These are phyloP conservation scores for Aplocera efformata DNA, from an alignment of 2,888 invertebrate genomes.

Conservation along the genomic window DNA sequence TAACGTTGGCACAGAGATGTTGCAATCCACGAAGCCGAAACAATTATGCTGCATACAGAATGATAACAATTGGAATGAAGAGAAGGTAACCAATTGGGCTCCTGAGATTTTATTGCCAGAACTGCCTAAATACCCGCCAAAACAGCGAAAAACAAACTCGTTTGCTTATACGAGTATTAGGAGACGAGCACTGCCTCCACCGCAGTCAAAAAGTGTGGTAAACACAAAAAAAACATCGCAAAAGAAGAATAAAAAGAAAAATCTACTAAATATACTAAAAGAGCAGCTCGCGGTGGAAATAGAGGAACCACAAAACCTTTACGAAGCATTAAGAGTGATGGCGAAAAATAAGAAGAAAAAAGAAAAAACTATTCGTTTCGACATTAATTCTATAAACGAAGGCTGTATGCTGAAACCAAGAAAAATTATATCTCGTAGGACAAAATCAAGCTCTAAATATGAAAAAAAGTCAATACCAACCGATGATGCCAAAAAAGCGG, in stretches of 20 bases:
- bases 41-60: constrained; percentile 22
- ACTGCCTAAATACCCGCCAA: neutral
- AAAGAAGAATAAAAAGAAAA: constrained; percentile 36
- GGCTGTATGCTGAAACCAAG: constrained; percentile 36
- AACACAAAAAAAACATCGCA: constrained; percentile 11
- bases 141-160: constrained; percentile 15
- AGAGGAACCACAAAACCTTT: constrained; percentile 51
- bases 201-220: constrained; percentile 21
- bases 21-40: constrained; percentile 11
- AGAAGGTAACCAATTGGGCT: neutral
- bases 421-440: constrained; percentile 34
- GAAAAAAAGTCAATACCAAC: constrained; percentile 1
- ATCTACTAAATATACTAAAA: constrained; percentile 46
- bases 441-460: constrained; percentile 14
- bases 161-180: constrained; percentile 23
- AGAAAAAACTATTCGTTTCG: constrained; percentile 28
- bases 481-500: neutral
- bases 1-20: constrained; percentile 11
- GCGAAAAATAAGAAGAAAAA: constrained; percentile 49
- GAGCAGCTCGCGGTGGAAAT: constrained; percentile 41
- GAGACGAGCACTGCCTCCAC: constrained; percentile 11
- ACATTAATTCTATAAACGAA: constrained; percentile 3
- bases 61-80: constrained; percentile 7
- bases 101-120: neutral
- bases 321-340: constrained; percentile 51